Percentiles rank a stretch among this genome's conserved stretches.
These are phyloP conservation scores for Willowsia nigromaculata DNA, from an alignment of 2,888 invertebrate genomes.

Conservation along the genomic window DNA sequence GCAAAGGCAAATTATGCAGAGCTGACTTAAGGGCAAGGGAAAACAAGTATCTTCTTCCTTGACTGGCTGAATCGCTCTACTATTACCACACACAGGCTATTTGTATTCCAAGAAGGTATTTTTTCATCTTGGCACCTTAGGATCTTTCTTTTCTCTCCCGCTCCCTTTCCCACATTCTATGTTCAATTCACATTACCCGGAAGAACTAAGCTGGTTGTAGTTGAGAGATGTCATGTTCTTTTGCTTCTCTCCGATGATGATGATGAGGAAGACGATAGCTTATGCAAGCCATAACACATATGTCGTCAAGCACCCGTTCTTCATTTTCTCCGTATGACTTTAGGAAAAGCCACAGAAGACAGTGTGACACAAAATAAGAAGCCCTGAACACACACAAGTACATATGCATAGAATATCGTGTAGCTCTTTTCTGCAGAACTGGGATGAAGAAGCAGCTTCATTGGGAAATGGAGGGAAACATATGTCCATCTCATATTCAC, in stretches of 20 bases:
- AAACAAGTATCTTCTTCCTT: conserved; percentile 52
- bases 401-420: background rate
- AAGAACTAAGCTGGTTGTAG: conserved; percentile 6
- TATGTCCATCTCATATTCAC: conserved; percentile 68
- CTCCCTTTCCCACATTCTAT: conserved; percentile 38
- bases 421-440: background rate
- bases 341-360: conserved; percentile 33
- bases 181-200: conserved; percentile 1
- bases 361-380: conserved; percentile 41
- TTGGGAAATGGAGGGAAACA: conserved; percentile 59
- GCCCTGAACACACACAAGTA: background rate
- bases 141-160: conserved; percentile 31
- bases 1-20: conserved; percentile 65
- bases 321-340: conserved; percentile 64
- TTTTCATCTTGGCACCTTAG: conserved; percentile 73
- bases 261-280: conserved; percentile 39
- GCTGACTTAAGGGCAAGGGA: conserved; percentile 55
- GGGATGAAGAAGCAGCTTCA: background rate
- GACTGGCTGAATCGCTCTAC: background rate
- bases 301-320: conserved; percentile 66
- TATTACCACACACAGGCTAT: conserved; percentile 51
- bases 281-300: conserved; percentile 62
- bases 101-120: conserved; percentile 77
- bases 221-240: conserved; percentile 52
- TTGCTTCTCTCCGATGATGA: conserved; percentile 53